phyloP scores from a whole-genome alignment of 1,140 invertebrate genomes.

The Papilio polyxenes region DNA sequence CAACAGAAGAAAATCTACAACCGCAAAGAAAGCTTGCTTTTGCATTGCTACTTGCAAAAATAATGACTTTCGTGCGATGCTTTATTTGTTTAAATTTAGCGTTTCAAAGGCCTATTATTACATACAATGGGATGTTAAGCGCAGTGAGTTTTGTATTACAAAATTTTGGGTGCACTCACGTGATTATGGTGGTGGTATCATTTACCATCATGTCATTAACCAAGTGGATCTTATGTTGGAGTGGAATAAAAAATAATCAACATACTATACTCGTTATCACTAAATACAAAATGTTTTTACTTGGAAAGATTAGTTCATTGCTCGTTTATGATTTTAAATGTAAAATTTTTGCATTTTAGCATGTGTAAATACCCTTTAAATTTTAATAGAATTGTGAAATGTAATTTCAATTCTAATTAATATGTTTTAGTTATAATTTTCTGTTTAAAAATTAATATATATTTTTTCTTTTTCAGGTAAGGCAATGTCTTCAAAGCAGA shows the following conservation, averaged over 20 bases:
- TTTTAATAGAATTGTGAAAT: neutral
- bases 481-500: slow-evolving; percentile 74
- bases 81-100: neutral
- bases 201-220: neutral
- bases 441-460: neutral
- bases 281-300: neutral
- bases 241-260: neutral
- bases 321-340: neutral
- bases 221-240: neutral
- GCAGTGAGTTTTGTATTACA: neutral
- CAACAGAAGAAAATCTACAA: neutral
- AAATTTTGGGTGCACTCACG: neutral
- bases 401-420: neutral
- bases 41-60: neutral
- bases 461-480: slow-evolving; percentile 72
- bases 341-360: neutral
- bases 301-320: neutral
- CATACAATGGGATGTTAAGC: neutral
- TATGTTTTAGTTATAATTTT: neutral
- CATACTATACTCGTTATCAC: neutral
- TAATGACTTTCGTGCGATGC: neutral
- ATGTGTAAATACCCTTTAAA: slow-evolving; percentile 11
- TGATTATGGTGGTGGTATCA: slow-evolving; percentile 2
- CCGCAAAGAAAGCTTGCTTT: neutral
- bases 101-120: neutral